These are phyloP conservation scores for Orius laevigatus DNA, from an alignment of 1,140 invertebrate genomes.

Conservation along the genomic window DNA sequence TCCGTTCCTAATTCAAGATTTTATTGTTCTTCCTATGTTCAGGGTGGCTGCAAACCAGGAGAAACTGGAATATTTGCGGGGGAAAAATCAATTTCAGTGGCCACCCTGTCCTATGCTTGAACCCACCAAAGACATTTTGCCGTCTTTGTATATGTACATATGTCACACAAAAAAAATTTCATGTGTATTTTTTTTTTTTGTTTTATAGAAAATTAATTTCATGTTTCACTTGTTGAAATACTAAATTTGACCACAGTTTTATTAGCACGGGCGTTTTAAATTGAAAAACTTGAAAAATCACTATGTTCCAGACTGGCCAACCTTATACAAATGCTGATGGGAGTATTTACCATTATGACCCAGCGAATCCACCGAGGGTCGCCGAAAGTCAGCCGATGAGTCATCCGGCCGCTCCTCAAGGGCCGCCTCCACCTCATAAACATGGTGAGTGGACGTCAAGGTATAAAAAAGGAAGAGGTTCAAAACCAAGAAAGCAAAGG, in stretches of 20 bases:
- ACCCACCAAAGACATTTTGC: no score
- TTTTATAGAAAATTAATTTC: neutral
- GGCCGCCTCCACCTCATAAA: constrained; percentile 2
- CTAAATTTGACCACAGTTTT: neutral
- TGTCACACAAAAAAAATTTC: no score
- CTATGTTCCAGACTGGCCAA: constrained; percentile 34
- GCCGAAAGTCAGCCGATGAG: neutral
- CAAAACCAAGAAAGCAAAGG: neutral
- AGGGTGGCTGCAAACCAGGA: no score
- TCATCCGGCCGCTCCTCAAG: neutral
- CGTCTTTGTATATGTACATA: no score
- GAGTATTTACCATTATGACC: constrained; percentile 55
- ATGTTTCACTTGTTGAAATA: neutral
- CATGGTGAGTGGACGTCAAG: constrained; percentile 9
- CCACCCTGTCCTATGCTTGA: no score
- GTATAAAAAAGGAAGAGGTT: constrained; percentile 1
- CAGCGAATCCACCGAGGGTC: constrained; percentile 35
- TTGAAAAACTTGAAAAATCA: neutral
- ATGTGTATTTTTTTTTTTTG: no score
- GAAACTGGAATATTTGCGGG: no score
- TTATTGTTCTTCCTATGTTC: no score
- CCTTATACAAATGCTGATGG: constrained; percentile 48
- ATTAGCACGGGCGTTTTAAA: neutral
- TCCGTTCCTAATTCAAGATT: no score
- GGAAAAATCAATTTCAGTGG: no score